phyloP scores from a whole-genome alignment of 2,113 vertebrate species.

The Lathamus discolor region DNA sequence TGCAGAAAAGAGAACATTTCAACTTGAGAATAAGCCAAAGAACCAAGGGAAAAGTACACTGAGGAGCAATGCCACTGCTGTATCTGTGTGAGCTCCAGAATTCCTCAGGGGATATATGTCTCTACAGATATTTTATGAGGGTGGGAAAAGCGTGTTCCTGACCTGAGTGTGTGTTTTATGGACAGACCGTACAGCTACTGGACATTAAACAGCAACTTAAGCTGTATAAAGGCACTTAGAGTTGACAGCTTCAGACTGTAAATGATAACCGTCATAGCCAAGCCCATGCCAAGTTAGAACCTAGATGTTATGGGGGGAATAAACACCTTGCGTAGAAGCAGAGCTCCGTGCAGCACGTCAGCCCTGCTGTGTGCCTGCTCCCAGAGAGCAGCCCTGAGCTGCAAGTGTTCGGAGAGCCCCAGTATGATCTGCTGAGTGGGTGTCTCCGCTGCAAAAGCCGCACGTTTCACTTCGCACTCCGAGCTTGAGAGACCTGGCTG shows the following conservation, averaged over 20 bases:
- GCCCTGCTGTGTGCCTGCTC: not conserved
- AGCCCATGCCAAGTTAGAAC: not conserved
- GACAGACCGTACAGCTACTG: not conserved
- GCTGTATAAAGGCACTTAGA: not conserved
- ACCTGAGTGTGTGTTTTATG: not conserved
- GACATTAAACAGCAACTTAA: not conserved
- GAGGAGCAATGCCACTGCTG: not conserved
- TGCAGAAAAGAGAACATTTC: not conserved
- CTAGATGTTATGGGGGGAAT: not conserved
- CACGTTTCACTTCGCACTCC: not conserved
- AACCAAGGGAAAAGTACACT: not conserved
- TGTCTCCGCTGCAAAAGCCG: not conserved
- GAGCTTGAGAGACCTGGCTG: not conserved
- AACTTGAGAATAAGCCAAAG: not conserved
- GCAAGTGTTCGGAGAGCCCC: not conserved
- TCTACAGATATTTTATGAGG: not conserved
- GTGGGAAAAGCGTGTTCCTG: not conserved
- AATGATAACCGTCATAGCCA: not conserved
- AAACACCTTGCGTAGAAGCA: not conserved
- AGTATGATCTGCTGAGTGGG: not conserved
- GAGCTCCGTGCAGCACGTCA: not conserved
- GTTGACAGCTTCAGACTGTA: not conserved
- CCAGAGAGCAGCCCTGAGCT: not conserved
- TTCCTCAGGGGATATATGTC: not conserved
- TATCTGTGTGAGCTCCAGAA: not conserved